These are phyloP conservation scores for Zaprionus ghesquierei DNA, from an alignment of 1,140 invertebrate genomes.

Conservation along the genomic window DNA sequence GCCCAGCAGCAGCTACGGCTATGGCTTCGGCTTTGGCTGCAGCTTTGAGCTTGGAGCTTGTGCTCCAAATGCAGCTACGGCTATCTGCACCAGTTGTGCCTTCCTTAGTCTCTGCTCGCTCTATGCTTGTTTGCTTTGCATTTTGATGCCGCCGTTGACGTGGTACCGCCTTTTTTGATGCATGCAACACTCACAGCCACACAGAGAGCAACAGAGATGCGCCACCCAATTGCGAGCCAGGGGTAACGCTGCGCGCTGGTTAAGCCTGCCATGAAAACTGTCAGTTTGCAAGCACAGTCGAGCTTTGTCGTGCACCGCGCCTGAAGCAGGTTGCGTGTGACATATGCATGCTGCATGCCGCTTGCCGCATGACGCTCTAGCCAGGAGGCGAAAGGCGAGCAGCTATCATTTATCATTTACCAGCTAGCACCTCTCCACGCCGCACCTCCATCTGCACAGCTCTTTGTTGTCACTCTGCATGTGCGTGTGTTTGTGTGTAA, in stretches of 20 bases:
- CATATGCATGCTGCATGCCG: constrained; percentile 44
- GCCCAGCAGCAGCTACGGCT: constrained; percentile 5
- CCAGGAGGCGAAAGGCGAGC: constrained; percentile 14
- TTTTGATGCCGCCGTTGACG: constrained; percentile 40
- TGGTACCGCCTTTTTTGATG: constrained; percentile 23
- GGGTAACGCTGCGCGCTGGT: constrained; percentile 46
- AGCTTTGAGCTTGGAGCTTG: too few relatives aligned
- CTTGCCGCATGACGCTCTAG: not conserved
- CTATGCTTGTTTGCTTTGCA: constrained; percentile 69
- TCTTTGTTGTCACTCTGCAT: constrained; percentile 20
- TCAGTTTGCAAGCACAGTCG: not conserved
- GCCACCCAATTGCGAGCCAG: constrained; percentile 23
- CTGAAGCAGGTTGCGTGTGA: constrained; percentile 1
- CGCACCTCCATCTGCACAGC: too few relatives aligned
- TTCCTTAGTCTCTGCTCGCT: constrained; percentile 22
- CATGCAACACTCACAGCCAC: constrained; percentile 1
- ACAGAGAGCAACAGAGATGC: not conserved
- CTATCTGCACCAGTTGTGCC: not conserved
- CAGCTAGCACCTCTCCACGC: constrained; percentile 7
- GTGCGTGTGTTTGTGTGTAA: constrained; percentile 60
- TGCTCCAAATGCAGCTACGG: not conserved
- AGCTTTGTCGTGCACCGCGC: not conserved
- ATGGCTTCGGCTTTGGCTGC: not conserved
- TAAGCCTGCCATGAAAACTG: constrained; percentile 41
- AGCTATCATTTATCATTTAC: constrained; percentile 73